Percentiles rank a stretch among this genome's conserved stretches.
Conservation (phyloP, 2,888 invertebrate species). For the Kuschelorhynchus macadamiae region DNA sequence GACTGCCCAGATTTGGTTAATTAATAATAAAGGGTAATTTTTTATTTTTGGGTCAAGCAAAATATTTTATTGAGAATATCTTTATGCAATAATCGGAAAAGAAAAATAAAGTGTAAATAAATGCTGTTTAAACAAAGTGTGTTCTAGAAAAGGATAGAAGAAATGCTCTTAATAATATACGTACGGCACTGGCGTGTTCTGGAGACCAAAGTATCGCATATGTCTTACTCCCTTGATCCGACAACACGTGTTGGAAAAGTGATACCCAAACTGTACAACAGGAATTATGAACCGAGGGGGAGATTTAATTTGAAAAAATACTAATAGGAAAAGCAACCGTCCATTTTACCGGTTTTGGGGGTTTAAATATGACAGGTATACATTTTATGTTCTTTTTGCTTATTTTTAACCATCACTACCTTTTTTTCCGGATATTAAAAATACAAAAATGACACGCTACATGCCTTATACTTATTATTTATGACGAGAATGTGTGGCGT, state of each 20-base stretch:
- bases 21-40: too few relatives aligned
- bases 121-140: too few relatives aligned
- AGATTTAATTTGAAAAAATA: conserved; percentile 45
- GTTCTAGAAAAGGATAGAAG: too few relatives aligned
- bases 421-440: background rate
- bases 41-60: too few relatives aligned
- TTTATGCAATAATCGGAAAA: too few relatives aligned
- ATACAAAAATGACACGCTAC: background rate
- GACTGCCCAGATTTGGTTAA: too few relatives aligned
- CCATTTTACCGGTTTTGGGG: conserved; percentile 8
- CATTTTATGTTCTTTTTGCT: conserved; percentile 15
- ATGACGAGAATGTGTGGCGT: too few relatives aligned
- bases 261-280: conserved; percentile 41
- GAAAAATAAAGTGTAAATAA: too few relatives aligned
- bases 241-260: conserved; percentile 45
- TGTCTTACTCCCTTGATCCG: conserved; percentile 43
- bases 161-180: too few relatives aligned
- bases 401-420: background rate
- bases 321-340: conserved; percentile 35
- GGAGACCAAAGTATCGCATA: conserved; percentile 32
- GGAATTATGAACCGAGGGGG: conserved; percentile 39
- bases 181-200: conserved; percentile 11
- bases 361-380: conserved; percentile 21
- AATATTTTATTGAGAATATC: too few relatives aligned
- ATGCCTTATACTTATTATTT: background rate